These are phyloP conservation scores for Clamator glandarius DNA, from an alignment of 2,797 vertebrate species.

Conservation along the genomic window DNA sequence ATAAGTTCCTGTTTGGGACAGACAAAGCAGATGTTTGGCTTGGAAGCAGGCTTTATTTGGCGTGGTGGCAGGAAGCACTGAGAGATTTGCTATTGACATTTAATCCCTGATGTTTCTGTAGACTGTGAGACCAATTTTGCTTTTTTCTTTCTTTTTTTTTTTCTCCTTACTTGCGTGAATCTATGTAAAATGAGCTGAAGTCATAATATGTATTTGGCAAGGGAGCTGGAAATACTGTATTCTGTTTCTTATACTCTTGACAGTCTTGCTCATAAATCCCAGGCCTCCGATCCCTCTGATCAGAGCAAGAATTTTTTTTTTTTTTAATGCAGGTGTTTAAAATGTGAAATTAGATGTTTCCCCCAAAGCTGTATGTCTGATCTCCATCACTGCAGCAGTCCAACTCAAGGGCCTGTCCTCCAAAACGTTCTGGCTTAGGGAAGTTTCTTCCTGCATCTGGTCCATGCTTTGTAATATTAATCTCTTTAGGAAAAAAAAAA, in stretches of 20 bases:
- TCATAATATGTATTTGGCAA: conserved; percentile 34
- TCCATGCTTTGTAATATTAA: background rate
- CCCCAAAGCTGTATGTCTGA: conserved; percentile 5
- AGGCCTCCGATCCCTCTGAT: conserved; percentile 33
- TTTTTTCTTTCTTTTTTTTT: background rate
- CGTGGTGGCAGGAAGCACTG: conserved; percentile 61
- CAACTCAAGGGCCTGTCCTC: background rate
- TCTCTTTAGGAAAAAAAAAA: background rate
- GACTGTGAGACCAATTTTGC: background rate
- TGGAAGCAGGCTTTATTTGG: conserved; percentile 65
- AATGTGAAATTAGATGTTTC: conserved; percentile 49
- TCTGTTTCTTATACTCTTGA: conserved; percentile 59
- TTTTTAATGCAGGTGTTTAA: conserved; percentile 52
- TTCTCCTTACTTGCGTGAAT: background rate
- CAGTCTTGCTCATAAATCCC: conserved; percentile 47
- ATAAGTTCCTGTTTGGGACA: conserved; percentile 70
- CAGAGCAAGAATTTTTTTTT: background rate
- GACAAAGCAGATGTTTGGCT: conserved; percentile 73
- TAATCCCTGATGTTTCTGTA: conserved; percentile 71
- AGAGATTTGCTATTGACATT: conserved; percentile 70
- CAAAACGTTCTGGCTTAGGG: background rate
- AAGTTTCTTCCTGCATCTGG: conserved; percentile 28
- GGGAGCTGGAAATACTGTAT: conserved; percentile 52
- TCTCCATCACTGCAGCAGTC: background rate
- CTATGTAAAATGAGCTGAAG: conserved; percentile 39